These are phyloP conservation scores for Pantherophis guttatus DNA, from an alignment of 2,113 vertebrate genomes.

Conservation along the genomic window DNA sequence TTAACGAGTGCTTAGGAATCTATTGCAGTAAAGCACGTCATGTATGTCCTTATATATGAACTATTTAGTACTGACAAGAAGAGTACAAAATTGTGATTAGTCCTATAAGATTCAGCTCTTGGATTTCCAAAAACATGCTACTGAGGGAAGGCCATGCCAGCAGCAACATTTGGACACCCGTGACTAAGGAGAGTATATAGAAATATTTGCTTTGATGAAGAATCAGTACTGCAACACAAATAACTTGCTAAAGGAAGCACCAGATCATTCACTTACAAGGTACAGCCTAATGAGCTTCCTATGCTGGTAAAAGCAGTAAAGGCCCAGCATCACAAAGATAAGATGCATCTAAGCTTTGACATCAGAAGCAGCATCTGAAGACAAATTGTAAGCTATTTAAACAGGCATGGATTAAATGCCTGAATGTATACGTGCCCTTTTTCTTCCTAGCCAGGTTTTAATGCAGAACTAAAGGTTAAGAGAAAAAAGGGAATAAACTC, in stretches of 20 bases:
- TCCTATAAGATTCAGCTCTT: constrained; percentile 51
- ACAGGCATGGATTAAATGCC: constrained; percentile 62
- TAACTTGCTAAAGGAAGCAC: constrained; percentile 61
- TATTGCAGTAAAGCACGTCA: background rate
- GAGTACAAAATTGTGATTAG: constrained; percentile 54
- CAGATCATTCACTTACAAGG: constrained; percentile 56
- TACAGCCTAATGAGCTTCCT: constrained; percentile 54
- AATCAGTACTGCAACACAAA: constrained; percentile 52
- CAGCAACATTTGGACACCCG: constrained; percentile 65
- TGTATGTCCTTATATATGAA: constrained; percentile 1
- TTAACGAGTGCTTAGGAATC: background rate
- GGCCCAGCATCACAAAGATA: constrained; percentile 51
- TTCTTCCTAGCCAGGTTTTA: constrained; percentile 65
- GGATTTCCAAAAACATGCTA: constrained; percentile 28
- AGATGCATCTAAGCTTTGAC: constrained; percentile 59
- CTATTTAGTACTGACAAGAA: constrained; percentile 21
- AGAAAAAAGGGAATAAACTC: constrained; percentile 42
- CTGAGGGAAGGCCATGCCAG: constrained; percentile 36
- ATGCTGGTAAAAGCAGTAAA: constrained; percentile 61
- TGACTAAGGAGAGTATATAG: constrained; percentile 45
- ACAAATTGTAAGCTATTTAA: constrained; percentile 61
- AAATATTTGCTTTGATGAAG: constrained; percentile 55
- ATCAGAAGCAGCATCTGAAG: constrained; percentile 66
- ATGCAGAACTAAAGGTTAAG: constrained; percentile 58
- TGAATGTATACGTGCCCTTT: constrained; percentile 56